Conservation (phyloP, 2,113 vertebrate genomes). For the Caranx ignobilis region DNA sequence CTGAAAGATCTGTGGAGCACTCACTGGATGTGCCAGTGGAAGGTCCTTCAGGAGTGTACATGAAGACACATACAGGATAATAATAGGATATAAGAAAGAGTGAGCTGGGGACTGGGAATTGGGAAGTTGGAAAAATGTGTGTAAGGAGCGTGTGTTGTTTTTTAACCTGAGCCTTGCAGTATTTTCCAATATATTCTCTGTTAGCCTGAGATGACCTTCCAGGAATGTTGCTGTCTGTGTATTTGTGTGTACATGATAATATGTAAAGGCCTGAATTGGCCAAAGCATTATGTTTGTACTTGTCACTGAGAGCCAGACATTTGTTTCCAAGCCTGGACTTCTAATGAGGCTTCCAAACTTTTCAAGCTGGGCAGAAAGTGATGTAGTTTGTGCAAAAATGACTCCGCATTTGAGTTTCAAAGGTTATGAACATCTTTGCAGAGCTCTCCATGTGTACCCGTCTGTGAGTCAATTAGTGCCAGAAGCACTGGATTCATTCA, state of each 20-base stretch:
- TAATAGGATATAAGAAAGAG: conserved; percentile 24
- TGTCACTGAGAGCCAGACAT: conserved; percentile 1
- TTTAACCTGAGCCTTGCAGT: not conserved
- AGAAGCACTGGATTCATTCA: conserved; percentile 17
- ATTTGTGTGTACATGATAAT: not conserved
- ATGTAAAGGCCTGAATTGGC: not conserved
- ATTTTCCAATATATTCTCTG: conserved; percentile 3
- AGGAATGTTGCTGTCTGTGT: conserved; percentile 1
- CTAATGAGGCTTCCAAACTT: not conserved
- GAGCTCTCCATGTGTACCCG: not conserved
- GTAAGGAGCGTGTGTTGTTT: conserved; percentile 3
- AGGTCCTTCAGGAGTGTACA: conserved; percentile 38
- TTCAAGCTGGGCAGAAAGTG: not conserved
- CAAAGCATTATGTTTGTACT: not conserved
- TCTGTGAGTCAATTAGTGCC: not conserved
- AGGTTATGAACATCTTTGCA: conserved; percentile 1
- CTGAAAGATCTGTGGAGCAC: conserved; percentile 42
- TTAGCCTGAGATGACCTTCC: not conserved
- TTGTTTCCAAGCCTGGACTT: conserved; percentile 6
- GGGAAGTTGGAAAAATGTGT: conserved; percentile 24
- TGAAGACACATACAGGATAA: conserved; percentile 28
- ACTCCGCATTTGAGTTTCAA: not conserved
- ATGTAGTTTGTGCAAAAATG: not conserved
- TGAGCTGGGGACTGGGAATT: not conserved
- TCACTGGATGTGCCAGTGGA: conserved; percentile 29